These are phyloP conservation scores for Huso huso DNA, from an alignment of 2,797 vertebrate species.

Conservation along the genomic window DNA sequence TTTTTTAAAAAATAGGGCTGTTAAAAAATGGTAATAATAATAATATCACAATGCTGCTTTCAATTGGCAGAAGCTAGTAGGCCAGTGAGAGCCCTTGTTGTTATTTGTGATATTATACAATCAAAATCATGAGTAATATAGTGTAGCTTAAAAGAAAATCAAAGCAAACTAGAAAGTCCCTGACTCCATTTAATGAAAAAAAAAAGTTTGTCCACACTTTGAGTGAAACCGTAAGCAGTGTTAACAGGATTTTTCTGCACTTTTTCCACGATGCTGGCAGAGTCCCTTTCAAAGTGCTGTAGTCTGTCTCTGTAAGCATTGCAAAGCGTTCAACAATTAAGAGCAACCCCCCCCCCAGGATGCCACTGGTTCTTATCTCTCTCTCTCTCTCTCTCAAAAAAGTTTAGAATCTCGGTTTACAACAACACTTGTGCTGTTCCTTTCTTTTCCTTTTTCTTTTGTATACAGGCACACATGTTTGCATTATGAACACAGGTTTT, in stretches of 20 bases:
- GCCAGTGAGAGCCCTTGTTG: slow-evolving; percentile 44
- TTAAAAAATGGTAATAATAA: slow-evolving; percentile 43
- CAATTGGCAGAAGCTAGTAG: slow-evolving; percentile 44
- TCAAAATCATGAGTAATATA: slow-evolving; percentile 10
- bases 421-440: not conserved
- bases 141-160: slow-evolving; percentile 24
- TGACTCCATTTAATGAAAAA: slow-evolving; percentile 42
- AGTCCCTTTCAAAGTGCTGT: slow-evolving; percentile 53
- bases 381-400: no score
- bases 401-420: no score
- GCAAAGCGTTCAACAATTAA: slow-evolving; percentile 44
- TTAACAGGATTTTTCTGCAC: slow-evolving; percentile 48
- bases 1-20: slow-evolving; percentile 38
- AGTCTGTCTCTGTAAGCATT: slow-evolving; percentile 48
- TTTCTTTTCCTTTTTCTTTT: slow-evolving; percentile 51
- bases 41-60: slow-evolving; percentile 33
- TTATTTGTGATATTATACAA: slow-evolving; percentile 31
- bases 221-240: slow-evolving; percentile 52
- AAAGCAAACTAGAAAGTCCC: slow-evolving; percentile 40
- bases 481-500: slow-evolving; percentile 55
- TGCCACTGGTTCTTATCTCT: slow-evolving; percentile 38
- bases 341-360: slow-evolving; percentile 58
- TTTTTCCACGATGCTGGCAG: slow-evolving; percentile 42
- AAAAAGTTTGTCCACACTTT: slow-evolving; percentile 37
- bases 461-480: slow-evolving; percentile 48